Percentiles rank a stretch among this genome's conserved stretches.
Conservation (phyloP, 1,140 invertebrate genomes). For the Diuraphis noxia region DNA sequence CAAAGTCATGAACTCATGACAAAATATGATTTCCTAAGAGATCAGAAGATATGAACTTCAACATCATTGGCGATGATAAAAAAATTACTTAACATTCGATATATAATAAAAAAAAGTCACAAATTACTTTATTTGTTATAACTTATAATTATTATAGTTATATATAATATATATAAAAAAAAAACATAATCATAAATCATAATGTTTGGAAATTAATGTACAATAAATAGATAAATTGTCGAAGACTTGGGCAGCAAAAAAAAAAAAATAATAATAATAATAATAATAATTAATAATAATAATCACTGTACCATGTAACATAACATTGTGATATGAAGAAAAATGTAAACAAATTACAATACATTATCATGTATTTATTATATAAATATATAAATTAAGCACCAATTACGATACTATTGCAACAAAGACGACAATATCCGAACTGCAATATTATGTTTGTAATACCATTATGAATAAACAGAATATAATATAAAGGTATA, state of each 20-base stretch:
- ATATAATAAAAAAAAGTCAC: conserved; percentile 8
- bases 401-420: conserved; percentile 45
- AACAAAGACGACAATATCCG: conserved; percentile 29
- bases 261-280: conserved; percentile 40
- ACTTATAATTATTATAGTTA: conserved; percentile 20
- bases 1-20: neutral
- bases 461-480: conserved; percentile 26
- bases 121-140: conserved; percentile 27
- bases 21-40: neutral
- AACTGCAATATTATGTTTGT: conserved; percentile 38
- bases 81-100: neutral
- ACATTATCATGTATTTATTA: neutral
- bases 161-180: neutral
- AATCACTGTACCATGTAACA: conserved; percentile 36
- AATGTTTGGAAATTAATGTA: conserved; percentile 34
- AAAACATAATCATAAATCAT: conserved; percentile 1
- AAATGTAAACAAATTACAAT: conserved; percentile 6
- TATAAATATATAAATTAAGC: conserved; percentile 11
- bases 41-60: neutral
- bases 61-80: neutral
- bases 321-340: neutral
- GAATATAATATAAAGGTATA: conserved; percentile 44
- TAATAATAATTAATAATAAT: conserved; percentile 26
- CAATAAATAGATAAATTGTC: conserved; percentile 50
- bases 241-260: conserved; percentile 27